Percentiles rank a stretch among this genome's conserved stretches.
These are phyloP conservation scores for Ametastegia equiseti DNA, from an alignment of 2,888 invertebrate genomes.

Conservation along the genomic window DNA sequence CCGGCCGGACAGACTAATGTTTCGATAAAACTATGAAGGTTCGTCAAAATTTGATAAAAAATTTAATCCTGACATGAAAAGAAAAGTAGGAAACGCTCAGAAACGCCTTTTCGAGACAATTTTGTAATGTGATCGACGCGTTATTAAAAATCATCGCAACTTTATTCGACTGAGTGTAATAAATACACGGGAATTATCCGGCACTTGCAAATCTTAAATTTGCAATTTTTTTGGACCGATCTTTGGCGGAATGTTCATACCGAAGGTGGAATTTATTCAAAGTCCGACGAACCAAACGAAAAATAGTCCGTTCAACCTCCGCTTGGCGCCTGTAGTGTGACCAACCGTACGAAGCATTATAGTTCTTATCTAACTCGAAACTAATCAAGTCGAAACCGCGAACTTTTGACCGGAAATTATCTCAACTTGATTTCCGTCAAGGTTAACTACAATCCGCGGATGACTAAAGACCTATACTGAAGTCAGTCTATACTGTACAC, in stretches of 20 bases:
- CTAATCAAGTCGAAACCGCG: constrained; percentile 17
- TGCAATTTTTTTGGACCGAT: background rate
- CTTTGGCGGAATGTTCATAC: background rate
- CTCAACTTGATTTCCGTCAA: constrained; percentile 1
- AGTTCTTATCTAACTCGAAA: constrained; percentile 9
- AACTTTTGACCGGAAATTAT: constrained; percentile 22
- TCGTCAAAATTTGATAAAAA: no score
- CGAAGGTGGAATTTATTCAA: background rate
- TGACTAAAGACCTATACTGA: background rate
- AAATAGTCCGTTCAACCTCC: background rate
- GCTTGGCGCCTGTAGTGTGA: constrained; percentile 4
- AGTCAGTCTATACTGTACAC: background rate
- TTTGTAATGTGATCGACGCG: no score
- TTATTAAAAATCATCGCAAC: no score
- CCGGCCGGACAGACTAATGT: no score
- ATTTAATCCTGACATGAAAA: no score
- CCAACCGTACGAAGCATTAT: constrained; percentile 24
- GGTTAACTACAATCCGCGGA: background rate
- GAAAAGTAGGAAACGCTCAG: no score
- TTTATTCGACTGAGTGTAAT: no score
- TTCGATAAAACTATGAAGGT: no score
- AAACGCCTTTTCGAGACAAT: no score
- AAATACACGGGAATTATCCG: no score
- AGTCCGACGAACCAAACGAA: background rate
- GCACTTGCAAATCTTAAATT: background rate